Conservation (phyloP, 2,888 invertebrate species). For the Tipula helvola region DNA sequence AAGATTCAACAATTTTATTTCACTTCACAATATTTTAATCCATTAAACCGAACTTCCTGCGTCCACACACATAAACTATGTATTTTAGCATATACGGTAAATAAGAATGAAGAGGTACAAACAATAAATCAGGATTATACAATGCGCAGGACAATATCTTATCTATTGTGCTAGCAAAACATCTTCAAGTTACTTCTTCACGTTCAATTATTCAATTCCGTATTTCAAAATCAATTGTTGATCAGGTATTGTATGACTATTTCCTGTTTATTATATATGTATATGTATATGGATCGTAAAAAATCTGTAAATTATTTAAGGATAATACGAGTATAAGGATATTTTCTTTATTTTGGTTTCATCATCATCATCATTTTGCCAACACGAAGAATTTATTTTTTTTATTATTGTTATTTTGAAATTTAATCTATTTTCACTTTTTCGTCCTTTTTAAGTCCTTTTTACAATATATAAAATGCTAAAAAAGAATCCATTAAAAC, state of each 20-base stretch:
- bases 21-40: background rate
- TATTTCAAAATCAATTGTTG: background rate
- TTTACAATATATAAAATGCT: background rate
- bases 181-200: background rate
- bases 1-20: background rate
- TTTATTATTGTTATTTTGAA: background rate
- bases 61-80: background rate
- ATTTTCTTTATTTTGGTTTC: background rate
- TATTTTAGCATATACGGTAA: too few relatives aligned
- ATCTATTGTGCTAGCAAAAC: background rate
- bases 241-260: background rate
- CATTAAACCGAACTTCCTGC: background rate
- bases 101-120: background rate
- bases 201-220: background rate
- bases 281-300: background rate
- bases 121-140: background rate
- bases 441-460: conserved; percentile 7
- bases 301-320: background rate
- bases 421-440: conserved; percentile 5
- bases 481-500: background rate
- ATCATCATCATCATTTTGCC: background rate
- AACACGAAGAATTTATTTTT: background rate
- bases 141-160: background rate
- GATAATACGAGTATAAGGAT: background rate
- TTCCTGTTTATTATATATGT: background rate